Conservation (phyloP, 2,797 vertebrate genomes). For the Halcyon smyrnensis region DNA sequence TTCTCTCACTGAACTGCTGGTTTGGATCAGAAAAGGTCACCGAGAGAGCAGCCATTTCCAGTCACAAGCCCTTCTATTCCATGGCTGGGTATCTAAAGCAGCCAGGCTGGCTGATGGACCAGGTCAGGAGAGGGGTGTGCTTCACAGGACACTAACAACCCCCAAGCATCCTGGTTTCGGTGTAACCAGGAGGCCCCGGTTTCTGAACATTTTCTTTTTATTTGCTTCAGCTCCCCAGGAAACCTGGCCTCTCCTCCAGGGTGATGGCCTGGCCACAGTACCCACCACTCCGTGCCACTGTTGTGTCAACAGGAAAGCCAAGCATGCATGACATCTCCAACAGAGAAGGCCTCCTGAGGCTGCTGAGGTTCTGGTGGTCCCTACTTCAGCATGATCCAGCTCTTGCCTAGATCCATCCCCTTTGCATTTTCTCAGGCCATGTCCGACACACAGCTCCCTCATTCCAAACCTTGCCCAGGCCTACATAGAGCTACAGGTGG, state of each 20-base stretch:
- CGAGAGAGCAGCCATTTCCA: neutral
- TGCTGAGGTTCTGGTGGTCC: neutral
- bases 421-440: neutral
- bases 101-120: fast-evolving
- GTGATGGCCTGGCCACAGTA: fast-evolving
- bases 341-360: neutral
- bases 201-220: neutral
- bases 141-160: neutral
- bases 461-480: neutral
- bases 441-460: neutral
- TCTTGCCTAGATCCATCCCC: neutral
- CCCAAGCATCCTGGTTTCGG: neutral
- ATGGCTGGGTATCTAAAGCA: fast-evolving
- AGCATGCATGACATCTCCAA: fast-evolving
- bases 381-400: neutral
- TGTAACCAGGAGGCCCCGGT: neutral
- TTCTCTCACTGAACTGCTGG: neutral
- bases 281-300: fast-evolving
- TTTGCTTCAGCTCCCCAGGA: neutral
- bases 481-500: neutral
- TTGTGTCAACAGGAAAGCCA: fast-evolving
- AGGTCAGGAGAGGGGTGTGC: neutral
- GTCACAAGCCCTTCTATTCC: neutral
- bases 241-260: neutral
- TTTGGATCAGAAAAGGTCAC: neutral